These are phyloP conservation scores for Lepus townsendii DNA, from an alignment of 2,797 vertebrate genomes.

Conservation along the genomic window DNA sequence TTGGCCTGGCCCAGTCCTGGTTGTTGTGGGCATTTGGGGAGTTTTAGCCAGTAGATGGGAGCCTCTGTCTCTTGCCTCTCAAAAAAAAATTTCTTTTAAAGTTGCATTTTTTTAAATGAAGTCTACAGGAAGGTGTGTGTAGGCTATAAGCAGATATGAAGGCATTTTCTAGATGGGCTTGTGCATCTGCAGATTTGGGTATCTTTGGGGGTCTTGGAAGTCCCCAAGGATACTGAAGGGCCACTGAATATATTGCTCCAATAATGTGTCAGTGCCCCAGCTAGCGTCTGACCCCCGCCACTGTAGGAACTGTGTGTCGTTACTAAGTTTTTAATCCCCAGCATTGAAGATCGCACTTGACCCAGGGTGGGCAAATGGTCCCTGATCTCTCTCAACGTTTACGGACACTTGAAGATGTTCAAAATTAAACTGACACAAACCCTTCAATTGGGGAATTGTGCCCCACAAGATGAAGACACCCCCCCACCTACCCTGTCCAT, in stretches of 20 bases:
- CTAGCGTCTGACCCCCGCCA: not conserved
- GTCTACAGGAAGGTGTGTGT: not conserved
- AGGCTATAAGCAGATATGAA: not conserved
- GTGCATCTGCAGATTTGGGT: not conserved
- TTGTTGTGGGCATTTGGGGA: too few relatives aligned
- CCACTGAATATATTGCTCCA: not conserved
- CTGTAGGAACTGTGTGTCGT: accelerated
- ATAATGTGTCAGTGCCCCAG: accelerated
- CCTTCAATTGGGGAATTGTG: accelerated
- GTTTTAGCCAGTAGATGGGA: too few relatives aligned
- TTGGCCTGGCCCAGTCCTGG: too few relatives aligned
- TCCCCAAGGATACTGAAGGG: not conserved
- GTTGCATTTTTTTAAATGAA: not conserved
- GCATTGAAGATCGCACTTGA: not conserved
- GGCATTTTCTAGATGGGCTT: not conserved
- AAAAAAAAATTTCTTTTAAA: too few relatives aligned
- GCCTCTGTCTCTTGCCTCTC: too few relatives aligned
- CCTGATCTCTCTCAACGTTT: not conserved
- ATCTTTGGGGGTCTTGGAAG: not conserved
- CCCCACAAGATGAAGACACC: not conserved
- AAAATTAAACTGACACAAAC: not conserved
- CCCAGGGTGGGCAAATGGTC: not conserved
- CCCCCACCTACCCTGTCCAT: not conserved
- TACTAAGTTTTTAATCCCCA: not conserved
- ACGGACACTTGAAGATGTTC: not conserved